Base-by-base conservation (phyloP, 2,113 vertebrate species). In the Corynorhinus townsendii region DNA sequence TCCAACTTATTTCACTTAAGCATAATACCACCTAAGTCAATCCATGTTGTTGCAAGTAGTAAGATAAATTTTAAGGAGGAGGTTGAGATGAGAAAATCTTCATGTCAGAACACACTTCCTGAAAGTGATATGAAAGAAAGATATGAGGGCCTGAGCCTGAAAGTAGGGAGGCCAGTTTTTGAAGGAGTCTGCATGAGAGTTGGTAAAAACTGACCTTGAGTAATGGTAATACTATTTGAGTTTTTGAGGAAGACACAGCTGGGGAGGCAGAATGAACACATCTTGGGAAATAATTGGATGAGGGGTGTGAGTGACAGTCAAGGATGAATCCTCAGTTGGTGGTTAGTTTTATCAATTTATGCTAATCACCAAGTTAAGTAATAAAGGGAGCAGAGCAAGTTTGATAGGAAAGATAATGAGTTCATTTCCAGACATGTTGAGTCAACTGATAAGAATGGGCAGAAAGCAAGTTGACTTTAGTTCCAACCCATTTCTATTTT, bases 281-380 rank as follows among this genome's bases (percentile, higher is more conserved):
- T 7, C 28, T 77, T 81, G 38, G 40, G 28, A 28, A 92, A 68
- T 85, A 62, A 91, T 14, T 84, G 38, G 40, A 89, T 86, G 56
- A 85, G 35, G 19, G 26, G 5, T 64, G 35, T 86, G 83, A 95
- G 30, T 77, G 64, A 77, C 59, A 94, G 15, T 89, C 77, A 92
- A 82, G 84, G 33, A 73, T 49, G 16, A 93, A 43, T 68, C 47
- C 16, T 68, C 49, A 47, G 11, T 47, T 80, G 43, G 43, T 79
- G 43, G 8, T 59, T 72, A 56, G 56, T 64, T 68, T 77, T 89
- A 33, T 0, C 71, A 33, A 95, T 56, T 69, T 86, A 86, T 62
- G 66, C 68, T 72, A 76, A 66, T 96, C 90, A 94, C 47, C n/a
- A 35, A 59, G 14, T 95, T 85, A 85, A 85, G 47, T 81, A 95